Evolutionary conservation across 2,113 vertebrate species (phyloP).

Genomic region (Rhinolophus ferrumequinum): DNA sequence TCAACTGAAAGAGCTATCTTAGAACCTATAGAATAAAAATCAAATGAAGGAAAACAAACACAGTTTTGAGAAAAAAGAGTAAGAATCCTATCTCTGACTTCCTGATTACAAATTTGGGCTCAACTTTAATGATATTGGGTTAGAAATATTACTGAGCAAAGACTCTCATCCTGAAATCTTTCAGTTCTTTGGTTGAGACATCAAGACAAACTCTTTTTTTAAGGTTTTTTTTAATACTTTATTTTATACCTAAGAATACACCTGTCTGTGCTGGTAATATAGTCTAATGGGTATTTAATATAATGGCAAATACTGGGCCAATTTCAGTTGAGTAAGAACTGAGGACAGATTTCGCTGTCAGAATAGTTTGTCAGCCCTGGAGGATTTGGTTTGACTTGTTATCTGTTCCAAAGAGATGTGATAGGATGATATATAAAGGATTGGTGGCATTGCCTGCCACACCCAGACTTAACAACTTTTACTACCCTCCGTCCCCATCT

Average conservation of each 20-base stretch:
- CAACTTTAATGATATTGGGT: neutral
- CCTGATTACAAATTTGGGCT: neutral
- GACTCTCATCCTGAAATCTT: neutral
- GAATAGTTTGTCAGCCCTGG: neutral
- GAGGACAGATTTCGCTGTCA: neutral
- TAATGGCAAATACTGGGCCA: neutral
- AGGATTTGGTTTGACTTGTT: neutral
- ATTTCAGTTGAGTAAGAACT: neutral
- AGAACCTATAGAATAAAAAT: neutral
- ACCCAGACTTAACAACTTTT: neutral
- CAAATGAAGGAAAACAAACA: constrained; percentile 15
- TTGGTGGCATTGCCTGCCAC: neutral
- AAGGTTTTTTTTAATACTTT: neutral
- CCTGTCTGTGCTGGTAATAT: neutral
- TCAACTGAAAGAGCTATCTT: constrained; percentile 15
- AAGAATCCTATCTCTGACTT: neutral
- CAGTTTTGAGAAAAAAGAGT: neutral
- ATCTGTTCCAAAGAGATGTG: neutral
- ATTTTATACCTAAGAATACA: neutral
- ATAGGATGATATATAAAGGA: neutral
- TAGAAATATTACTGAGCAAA: neutral
- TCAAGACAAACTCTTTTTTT: neutral
- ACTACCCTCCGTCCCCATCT: neutral
- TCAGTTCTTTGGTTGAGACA: constrained; percentile 62
- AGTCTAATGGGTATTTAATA: neutral